A percentile compares a stretch with the other conserved stretches of the same genome.
phyloP scores from a whole-genome alignment of 2,113 vertebrate genomes.

The Megalops atlanticus region DNA sequence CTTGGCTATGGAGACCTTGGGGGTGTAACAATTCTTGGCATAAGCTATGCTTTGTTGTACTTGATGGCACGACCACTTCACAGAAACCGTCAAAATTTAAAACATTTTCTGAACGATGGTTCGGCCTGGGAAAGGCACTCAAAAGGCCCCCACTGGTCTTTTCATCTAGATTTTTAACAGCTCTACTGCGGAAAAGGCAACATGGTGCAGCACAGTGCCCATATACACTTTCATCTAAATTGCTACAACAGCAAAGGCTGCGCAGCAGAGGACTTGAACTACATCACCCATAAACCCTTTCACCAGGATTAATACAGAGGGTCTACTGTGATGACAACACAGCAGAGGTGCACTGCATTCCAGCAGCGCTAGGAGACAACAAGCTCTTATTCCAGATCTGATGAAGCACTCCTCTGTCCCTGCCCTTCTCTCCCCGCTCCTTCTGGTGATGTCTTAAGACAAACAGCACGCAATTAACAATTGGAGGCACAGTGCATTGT shows the following conservation, averaged over 20 bases:
- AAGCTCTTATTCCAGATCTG: background rate
- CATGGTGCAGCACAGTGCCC: background rate
- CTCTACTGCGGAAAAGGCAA: background rate
- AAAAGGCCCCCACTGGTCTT: background rate
- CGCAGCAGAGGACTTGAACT: background rate
- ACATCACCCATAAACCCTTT: conserved; percentile 2
- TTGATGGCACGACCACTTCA: too few relatives aligned
- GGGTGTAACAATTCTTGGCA: too few relatives aligned
- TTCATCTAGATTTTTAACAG: background rate
- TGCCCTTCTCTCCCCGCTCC: background rate
- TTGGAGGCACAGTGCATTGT: background rate
- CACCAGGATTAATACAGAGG: background rate
- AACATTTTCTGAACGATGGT: too few relatives aligned
- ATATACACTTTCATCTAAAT: background rate
- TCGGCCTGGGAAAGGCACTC: too few relatives aligned
- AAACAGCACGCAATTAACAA: background rate
- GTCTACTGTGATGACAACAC: background rate
- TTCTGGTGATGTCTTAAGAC: background rate
- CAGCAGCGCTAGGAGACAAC: background rate
- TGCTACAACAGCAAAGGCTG: background rate
- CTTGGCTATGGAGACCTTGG: too few relatives aligned
- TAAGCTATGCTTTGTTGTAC: too few relatives aligned
- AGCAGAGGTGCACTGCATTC: background rate
- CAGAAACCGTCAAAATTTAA: background rate
- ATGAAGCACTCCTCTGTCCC: background rate